Conservation (phyloP, 2,888 invertebrate species). For the Drosophila atroscutellata region DNA sequence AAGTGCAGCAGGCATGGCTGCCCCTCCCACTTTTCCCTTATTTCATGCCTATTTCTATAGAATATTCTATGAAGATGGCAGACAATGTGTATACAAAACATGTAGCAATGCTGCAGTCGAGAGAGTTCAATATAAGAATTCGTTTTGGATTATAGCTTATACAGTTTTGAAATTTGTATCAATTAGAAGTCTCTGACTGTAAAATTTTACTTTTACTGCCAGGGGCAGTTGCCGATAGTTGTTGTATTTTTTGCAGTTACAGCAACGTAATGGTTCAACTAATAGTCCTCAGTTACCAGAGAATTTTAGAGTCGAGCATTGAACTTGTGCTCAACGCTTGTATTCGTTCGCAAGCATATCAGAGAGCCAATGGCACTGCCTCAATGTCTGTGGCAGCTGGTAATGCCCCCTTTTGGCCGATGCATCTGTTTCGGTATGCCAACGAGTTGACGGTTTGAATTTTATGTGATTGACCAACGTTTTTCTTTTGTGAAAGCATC, state of each 20-base stretch:
- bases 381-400: not conserved
- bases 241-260: not conserved
- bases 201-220: not conserved
- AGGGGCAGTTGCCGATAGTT: not conserved
- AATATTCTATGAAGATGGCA: not conserved
- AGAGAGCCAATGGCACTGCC: constrained; percentile 4
- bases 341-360: constrained; percentile 36
- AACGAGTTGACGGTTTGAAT: constrained; percentile 68
- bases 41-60: constrained; percentile 7
- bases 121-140: not conserved
- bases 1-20: constrained; percentile 31
- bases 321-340: constrained; percentile 1
- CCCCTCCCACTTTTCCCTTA: constrained; percentile 7
- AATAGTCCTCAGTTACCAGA: not conserved
- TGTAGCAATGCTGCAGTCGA: not conserved
- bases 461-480: constrained; percentile 65
- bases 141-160: not conserved
- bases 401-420: constrained; percentile 1
- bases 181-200: not conserved
- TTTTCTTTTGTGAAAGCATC: constrained; percentile 42
- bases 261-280: not conserved
- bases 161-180: not conserved
- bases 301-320: not conserved
- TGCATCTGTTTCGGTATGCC: constrained; percentile 54
- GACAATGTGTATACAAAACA: not conserved